Evolutionary conservation across 2,113 vertebrate genomes (phyloP).

Genomic region (Bufo bufo): DNA sequence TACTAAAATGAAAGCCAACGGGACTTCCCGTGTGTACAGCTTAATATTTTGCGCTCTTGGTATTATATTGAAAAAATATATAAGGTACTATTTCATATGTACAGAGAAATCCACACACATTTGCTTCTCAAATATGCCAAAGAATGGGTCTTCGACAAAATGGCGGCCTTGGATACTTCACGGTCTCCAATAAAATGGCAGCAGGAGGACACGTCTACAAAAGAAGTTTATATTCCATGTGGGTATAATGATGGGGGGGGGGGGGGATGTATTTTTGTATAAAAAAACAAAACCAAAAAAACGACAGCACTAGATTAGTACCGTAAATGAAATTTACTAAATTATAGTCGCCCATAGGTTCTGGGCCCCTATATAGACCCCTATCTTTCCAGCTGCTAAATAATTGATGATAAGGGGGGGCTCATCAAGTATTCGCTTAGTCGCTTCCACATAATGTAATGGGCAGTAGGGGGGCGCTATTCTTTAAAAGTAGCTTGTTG

Average conservation of each 20-base stretch:
- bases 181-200: background rate
- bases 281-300: background rate
- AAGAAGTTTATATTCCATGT: background rate
- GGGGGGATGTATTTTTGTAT: background rate
- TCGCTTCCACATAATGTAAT: no score
- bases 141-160: conserved; percentile 10
- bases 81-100: conserved; percentile 7
- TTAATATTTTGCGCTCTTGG: conserved; percentile 14
- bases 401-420: background rate
- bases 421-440: no score
- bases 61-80: background rate
- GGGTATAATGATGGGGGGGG: background rate
- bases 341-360: background rate
- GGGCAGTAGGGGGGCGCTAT: no score
- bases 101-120: background rate
- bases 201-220: background rate
- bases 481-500: background rate
- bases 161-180: background rate
- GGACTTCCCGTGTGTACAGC: conserved; percentile 18
- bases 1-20: conserved; percentile 61
- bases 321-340: background rate
- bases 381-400: background rate
- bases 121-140: conserved; percentile 2
- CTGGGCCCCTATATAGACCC: background rate
- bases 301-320: background rate